Evolutionary conservation across 2,888 invertebrate species (phyloP).

Genomic region (Scelioninae gen. 1): DNA sequence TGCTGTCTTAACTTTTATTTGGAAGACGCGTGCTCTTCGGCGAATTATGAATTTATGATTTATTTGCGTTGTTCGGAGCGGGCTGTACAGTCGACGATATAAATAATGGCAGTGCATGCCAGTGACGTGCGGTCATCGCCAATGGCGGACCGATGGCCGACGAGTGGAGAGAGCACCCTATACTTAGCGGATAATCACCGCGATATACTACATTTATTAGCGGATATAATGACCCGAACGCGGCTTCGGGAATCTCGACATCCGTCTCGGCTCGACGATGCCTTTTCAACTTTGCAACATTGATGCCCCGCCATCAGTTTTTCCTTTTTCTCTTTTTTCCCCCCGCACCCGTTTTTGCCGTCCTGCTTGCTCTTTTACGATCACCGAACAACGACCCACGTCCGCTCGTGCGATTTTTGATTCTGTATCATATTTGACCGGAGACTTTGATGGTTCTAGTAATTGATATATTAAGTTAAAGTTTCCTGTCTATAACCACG

Average conservation of each 20-base stretch:
- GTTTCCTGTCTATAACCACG: too few species aligned
- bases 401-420: slow-evolving; percentile 34
- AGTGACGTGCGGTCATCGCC: slow-evolving; percentile 81
- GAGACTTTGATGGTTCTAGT: too few species aligned
- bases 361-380: slow-evolving; percentile 13
- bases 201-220: slow-evolving; percentile 83
- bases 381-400: slow-evolving; percentile 29
- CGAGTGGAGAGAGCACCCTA: slow-evolving; percentile 75
- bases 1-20: slow-evolving; percentile 48
- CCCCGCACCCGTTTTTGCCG: slow-evolving; percentile 35
- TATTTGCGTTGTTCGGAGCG: slow-evolving; percentile 75
- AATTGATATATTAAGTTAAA: too few species aligned
- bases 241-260: slow-evolving; percentile 69
- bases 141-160: slow-evolving; percentile 75
- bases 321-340: slow-evolving; percentile 36
- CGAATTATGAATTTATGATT: slow-evolving; percentile 80
- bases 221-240: slow-evolving; percentile 78
- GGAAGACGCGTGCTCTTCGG: slow-evolving; percentile 64
- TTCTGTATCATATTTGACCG: slow-evolving; percentile 27
- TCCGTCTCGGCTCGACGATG: slow-evolving; percentile 57
- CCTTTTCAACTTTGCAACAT: slow-evolving; percentile 54
- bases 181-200: slow-evolving; percentile 83
- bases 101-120: slow-evolving; percentile 80
- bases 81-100: slow-evolving; percentile 74
- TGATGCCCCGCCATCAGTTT: slow-evolving; percentile 31